Evolutionary conservation across 92 coral and sea anemone species (phyloP), one percentile per base, ranked within the genome.

Genomic region (Anthopleura xanthogrammica): DNA sequence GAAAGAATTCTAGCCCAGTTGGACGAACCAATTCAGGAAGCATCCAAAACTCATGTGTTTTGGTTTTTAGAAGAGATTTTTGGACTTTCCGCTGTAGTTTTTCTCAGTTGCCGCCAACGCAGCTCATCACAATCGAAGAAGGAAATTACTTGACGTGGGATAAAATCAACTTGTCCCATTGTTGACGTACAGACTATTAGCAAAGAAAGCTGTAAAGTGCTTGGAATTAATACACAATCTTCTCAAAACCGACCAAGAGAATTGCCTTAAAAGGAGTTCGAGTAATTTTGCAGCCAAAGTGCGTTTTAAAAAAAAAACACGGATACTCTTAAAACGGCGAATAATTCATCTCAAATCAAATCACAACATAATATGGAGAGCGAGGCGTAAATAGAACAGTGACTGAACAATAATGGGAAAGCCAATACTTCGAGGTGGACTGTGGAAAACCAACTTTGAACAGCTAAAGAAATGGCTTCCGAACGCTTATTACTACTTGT

Each of bases 391-490:
- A 75, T 42, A 75, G 20, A 7, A 6, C 20, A 5, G 52, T 54
- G 58, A 11, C 16, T 14, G 11, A 54, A n/a, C 23, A 62, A 62
- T 20, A 20, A 91, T 92, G 93, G 78, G 81, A 12, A 82, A 85
- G 62, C 82, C 77, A 42, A 64, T 87, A 41, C 78, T 79, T 19
- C 83, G 81, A 48, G 85, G 87, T 41, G 97, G 93, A 16, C 79
- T 79, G 14, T 91, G 97, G 97, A 89, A 80, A 80, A 86, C 91
- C 41, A 87, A 77, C 87, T 89, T 82, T 75, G 83, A 84, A 7
- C 91, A 89, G 58, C 48, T 94, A 13, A 88, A 83, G 64, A 77
- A 82, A 88, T 87, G 93, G 85, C 92, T 94, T 42, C 94, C 95
- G 6, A 92, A 87, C 14, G 88, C 81, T 0, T 94, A 90, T 87